Base-by-base conservation (phyloP, 2,888 invertebrate species). In the Cheilosia vulpina region DNA sequence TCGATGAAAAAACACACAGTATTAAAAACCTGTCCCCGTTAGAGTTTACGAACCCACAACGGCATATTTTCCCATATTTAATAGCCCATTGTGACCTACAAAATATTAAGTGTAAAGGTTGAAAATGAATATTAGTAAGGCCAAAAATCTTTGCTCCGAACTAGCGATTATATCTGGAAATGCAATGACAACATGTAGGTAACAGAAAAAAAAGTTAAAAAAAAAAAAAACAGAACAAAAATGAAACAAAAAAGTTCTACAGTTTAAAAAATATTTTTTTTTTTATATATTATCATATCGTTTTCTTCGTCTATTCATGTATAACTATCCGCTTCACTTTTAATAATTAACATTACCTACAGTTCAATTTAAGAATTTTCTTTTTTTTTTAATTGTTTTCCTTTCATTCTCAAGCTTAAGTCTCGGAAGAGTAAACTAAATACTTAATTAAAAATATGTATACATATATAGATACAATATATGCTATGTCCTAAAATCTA, bases 261-360 rank as follows among this genome's bases (percentile, higher is more conserved):
- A 77, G 66, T 77, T 85, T 85, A 85, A 77, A 81, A 85, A 85
- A 85, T 85, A 85, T 58, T 72, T 76, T 76, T 72, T 21, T 68
- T 13, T 81, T 77, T 85, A 85, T 85, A 85, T 85, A 80, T 85
- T 72, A 77, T 81, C 72, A 81, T 76, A 80, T 85, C 47, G 24
- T 71, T 76, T 71, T 65, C 41, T 38, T 80, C 34, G 66, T 68
- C 43, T 34, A 17, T 68, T 50, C 38, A 55, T 69, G 63, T 71
- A 71, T 62, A 84, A 76, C 84, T 80, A 81, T 85, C 81, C 81
- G 66, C 52, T 72, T 84, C 66, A 66, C 58, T 69, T 50, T 75
- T 38, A 55, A 60, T 38, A 60, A 55, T 71, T 55, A 80, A 68
- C 50, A 72, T 85, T 68, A 77, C 85, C 85, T 85, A 69, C 45